Base-by-base conservation (phyloP, 2,797 vertebrate species). In the Spea hammondii region DNA sequence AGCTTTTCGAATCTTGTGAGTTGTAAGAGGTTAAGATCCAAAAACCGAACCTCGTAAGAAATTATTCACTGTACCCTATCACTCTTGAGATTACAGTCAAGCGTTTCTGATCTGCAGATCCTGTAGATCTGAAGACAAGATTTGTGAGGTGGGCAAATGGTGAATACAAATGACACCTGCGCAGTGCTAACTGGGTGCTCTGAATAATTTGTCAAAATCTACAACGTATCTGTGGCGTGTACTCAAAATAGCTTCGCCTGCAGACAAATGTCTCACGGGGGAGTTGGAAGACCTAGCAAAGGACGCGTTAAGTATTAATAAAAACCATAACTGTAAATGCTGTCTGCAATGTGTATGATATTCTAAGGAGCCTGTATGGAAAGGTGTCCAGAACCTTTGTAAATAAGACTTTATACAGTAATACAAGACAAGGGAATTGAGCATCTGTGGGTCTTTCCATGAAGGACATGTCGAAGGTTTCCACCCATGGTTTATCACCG, bases 181-280 rank as follows among this genome's bases (percentile, higher is more conserved):
- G 62, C 13, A 55, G 14, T 4, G 46, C 62, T 75, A 50, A 45
- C 17, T 12, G 48, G 11, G 50, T 57, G 65, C 65, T 75, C 73
- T 46, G 62, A 66, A 51, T 65, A 75, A 74, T 75, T 66, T 66
- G 44, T 57, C n/a, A 57, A 76, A 62, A 62, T 62, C 59, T 62
- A 62, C 59, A 62, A 62, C 6, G 67, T 46, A 47, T 62, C 17
- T 49, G 17, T 57, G 66, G 17, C 45, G n/a, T 14, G 3, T 64
- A 13, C 74, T 76, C 45, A 76, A 76, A 69, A 76, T 76, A 59
- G 74, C 10, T 76, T 8, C 32, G 64, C 64, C 64, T 65, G 6
- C 44, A 76, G 74, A 68, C 8, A 5, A 48, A 47, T 32, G 17
- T 59, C 54, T 59, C 53, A 48, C 64, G 4, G 10, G 64, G 64